These are phyloP conservation scores for Pandemis cinnamomeana DNA, from an alignment of 2,888 invertebrate genomes.

Conservation along the genomic window DNA sequence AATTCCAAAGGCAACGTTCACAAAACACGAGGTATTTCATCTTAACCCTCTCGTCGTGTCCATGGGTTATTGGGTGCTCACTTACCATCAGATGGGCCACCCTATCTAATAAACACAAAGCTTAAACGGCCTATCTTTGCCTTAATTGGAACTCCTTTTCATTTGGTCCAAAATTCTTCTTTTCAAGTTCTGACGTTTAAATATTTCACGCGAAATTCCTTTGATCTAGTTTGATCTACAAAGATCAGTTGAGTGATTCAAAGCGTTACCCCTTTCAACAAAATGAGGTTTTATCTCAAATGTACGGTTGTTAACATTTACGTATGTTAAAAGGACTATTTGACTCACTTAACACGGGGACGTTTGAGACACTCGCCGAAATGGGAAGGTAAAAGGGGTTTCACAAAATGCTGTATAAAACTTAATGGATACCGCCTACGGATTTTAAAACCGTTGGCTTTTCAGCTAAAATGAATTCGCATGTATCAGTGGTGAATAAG, in stretches of 20 bases:
- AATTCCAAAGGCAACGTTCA: too few species aligned
- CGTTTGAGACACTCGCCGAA: conserved; percentile 1
- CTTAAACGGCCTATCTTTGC: too few species aligned
- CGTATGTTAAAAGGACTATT: conserved; percentile 4
- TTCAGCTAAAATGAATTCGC: neutral
- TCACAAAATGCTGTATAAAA: neutral
- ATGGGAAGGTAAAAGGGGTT: neutral
- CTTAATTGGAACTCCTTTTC: too few species aligned
- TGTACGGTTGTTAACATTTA: neutral
- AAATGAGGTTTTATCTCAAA: conserved; percentile 3
- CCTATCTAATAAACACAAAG: too few species aligned
- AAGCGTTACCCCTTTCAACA: neutral
- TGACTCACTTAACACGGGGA: neutral
- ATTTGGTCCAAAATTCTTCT: too few species aligned
- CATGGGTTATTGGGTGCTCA: too few species aligned
- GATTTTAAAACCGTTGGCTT: neutral
- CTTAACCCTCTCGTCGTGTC: too few species aligned
- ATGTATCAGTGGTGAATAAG: too few species aligned
- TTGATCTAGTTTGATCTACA: neutral
- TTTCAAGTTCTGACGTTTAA: too few species aligned
- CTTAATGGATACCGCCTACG: neutral
- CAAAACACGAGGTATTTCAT: too few species aligned
- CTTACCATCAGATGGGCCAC: too few species aligned
- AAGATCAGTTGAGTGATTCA: neutral
- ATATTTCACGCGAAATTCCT: too few species aligned